Conservation (phyloP, 2,888 invertebrate genomes). For the Eledone cirrhosa region DNA sequence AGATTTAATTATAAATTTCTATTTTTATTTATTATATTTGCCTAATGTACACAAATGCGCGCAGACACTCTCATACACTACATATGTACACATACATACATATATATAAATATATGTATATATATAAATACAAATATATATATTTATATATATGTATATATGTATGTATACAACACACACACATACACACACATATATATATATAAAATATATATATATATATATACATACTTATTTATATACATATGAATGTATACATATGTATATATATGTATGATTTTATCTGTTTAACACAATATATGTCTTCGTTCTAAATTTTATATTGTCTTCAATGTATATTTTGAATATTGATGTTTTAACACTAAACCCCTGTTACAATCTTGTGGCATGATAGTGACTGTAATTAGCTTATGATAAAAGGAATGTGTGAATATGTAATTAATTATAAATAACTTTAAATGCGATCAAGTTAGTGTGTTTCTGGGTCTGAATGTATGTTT, state of each 20-base stretch:
- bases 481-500: too few species aligned
- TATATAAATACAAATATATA: neutral
- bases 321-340: neutral
- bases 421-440: too few species aligned
- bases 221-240: neutral
- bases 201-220: neutral
- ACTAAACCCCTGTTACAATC: conserved; percentile 1
- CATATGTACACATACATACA: conserved; percentile 1
- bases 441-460: too few species aligned
- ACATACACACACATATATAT: neutral
- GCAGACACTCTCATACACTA: neutral
- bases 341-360: neutral
- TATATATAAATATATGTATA: neutral
- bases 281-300: neutral
- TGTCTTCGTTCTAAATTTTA: neutral
- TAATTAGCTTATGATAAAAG: too few species aligned
- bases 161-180: too few species aligned
- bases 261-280: neutral
- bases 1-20: too few species aligned
- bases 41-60: neutral
- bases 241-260: neutral
- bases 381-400: conserved; percentile 25
- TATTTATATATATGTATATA: neutral
- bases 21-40: too few species aligned
- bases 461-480: too few species aligned